phyloP scores from a whole-genome alignment of 2,888 invertebrate species.

The Eurois occulta region DNA sequence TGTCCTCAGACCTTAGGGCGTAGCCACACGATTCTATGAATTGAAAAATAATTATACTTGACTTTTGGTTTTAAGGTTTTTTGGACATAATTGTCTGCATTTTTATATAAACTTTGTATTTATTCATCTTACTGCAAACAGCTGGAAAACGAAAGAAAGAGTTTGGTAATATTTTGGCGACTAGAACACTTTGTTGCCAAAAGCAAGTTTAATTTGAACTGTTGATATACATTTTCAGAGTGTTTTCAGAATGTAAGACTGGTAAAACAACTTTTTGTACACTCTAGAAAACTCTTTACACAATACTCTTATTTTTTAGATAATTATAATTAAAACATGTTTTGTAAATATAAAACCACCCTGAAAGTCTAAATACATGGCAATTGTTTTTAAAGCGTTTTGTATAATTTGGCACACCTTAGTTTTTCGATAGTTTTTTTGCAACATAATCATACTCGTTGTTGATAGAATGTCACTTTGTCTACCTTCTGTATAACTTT shows the following conservation, averaged over 20 bases:
- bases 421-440: too few species aligned
- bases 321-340: too few species aligned
- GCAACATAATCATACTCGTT: too few species aligned
- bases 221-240: not conserved
- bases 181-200: not conserved
- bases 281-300: not conserved
- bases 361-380: too few species aligned
- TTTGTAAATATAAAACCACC: too few species aligned
- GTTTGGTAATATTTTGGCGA: not conserved
- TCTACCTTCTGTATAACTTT: not conserved
- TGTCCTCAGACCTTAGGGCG: slow-evolving; percentile 27
- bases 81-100: not conserved
- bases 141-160: not conserved
- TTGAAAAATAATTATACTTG: not conserved
- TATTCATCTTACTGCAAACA: not conserved
- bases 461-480: too few species aligned
- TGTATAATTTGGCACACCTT: too few species aligned
- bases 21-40: not conserved
- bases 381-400: too few species aligned
- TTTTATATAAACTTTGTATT: not conserved
- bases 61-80: not conserved
- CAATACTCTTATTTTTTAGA: not conserved
- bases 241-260: not conserved
- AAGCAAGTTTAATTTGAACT: not conserved
- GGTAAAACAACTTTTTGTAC: not conserved